Percentiles rank a stretch among this genome's conserved stretches.
These are phyloP conservation scores for Anarsia innoxiella DNA, from an alignment of 2,888 invertebrate species.

Conservation along the genomic window DNA sequence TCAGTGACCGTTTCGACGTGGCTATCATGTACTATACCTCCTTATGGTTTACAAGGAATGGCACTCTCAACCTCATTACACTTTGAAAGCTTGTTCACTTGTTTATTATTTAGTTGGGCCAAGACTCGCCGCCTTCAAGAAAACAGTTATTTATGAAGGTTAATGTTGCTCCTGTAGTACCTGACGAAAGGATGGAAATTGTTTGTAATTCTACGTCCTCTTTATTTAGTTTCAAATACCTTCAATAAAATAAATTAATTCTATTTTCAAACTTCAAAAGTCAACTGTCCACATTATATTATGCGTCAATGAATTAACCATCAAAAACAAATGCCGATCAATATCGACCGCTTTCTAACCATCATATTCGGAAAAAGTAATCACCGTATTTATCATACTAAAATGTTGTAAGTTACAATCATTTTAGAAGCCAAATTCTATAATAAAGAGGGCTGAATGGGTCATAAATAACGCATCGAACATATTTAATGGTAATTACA, in stretches of 20 bases:
- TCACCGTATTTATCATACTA: background rate
- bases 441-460: constrained; percentile 11
- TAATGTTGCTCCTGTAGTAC: too few relatives aligned
- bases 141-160: constrained; percentile 20
- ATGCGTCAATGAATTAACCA: background rate
- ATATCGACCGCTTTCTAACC: background rate
- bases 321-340: background rate
- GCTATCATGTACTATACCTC: constrained; percentile 24
- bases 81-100: constrained; percentile 34
- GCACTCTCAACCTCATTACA: constrained; percentile 38
- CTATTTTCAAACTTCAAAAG: too few relatives aligned
- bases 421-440: constrained; percentile 2
- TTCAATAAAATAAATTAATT: too few relatives aligned
- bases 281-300: background rate
- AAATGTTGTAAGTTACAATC: background rate
- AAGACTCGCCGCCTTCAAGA: constrained; percentile 16
- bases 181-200: background rate
- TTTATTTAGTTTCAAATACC: too few relatives aligned
- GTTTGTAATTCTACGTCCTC: background rate
- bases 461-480: constrained; percentile 46
- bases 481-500: constrained; percentile 54
- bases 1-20: too few relatives aligned
- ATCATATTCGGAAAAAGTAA: background rate
- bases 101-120: constrained; percentile 23
- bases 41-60: constrained; percentile 34